These are phyloP conservation scores for Hyphantria cunea DNA, from an alignment of 1,140 invertebrate genomes.

Conservation along the genomic window DNA sequence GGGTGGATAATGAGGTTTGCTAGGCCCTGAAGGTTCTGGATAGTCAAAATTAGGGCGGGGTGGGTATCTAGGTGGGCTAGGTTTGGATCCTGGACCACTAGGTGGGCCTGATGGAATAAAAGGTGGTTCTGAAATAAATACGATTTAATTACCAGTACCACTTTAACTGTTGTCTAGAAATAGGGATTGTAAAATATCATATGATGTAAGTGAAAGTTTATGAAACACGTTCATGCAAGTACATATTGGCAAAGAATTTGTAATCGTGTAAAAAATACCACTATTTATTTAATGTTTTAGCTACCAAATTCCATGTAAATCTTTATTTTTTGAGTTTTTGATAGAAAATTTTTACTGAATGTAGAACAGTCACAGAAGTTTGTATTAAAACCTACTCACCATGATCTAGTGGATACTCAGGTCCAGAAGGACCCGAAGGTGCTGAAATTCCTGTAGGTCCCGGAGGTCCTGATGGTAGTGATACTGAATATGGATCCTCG, in stretches of 20 bases:
- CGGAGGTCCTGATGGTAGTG: conserved; percentile 32
- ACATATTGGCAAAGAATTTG: too few relatives aligned
- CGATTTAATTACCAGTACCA: conserved; percentile 10
- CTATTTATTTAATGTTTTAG: too few relatives aligned
- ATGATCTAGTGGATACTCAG: conserved; percentile 28
- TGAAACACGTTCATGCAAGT: too few relatives aligned
- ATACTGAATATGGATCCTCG: conserved; percentile 41
- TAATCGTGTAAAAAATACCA: too few relatives aligned
- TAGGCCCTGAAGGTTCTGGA: conserved; percentile 20
- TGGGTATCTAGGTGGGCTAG: conserved; percentile 36
- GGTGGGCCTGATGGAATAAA: conserved; percentile 53
- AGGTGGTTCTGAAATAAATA: conserved; percentile 41
- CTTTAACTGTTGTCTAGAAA: neutral
- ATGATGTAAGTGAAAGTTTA: too few relatives aligned
- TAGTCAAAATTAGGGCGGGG: conserved; percentile 29
- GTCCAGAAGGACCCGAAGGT: conserved; percentile 24
- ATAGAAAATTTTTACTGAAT: too few relatives aligned
- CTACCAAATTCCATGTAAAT: too few relatives aligned
- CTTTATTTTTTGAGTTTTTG: too few relatives aligned
- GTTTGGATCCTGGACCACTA: conserved; percentile 44
- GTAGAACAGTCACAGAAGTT: too few relatives aligned
- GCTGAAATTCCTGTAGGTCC: conserved; percentile 4
- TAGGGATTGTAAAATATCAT: neutral
- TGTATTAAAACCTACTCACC: neutral
- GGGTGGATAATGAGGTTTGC: conserved; percentile 33